Base-by-base conservation (phyloP, 2,797 vertebrate genomes). In the Uromys caudimaculatus region DNA sequence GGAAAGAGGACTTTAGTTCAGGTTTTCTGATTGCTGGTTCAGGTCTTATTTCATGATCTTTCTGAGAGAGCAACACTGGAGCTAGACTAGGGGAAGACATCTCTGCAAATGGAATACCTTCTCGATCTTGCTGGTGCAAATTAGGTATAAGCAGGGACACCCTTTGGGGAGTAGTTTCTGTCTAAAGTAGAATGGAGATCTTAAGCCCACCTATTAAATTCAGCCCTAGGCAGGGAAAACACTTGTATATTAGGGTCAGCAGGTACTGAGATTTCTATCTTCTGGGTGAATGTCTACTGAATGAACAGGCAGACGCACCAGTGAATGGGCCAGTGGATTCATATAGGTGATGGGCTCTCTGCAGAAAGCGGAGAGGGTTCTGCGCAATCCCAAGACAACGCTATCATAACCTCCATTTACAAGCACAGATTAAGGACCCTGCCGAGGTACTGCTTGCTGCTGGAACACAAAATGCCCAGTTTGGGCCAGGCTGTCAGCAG, bases 401-500 rank as follows among this genome's bases (percentile, higher is more conserved):
- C 19, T n/a, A 67, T 47, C 23, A 69, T 60, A 41, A 81, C 64
- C 56, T 87, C n/a, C 4, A 2, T 32, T 92, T 52, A 88, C 1
- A 89, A 95, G 76, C 75, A 47, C 23, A 85, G 67, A 83, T 47
- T 1, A 35, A 90, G 60, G 35, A 77, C 27, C 91, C 47, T 93
- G 83, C 79, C 52, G 89, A 60, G 69, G 56, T 6, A 19, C 1
- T 89, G 38, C 62, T 92, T 95, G 86, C 88, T 69, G 24, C 35
- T 96, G 87, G 81, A 95, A 93, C 69, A 90, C 90, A 85, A 90
- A 96, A 91, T 76, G 56, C 38, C 75, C 67, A 50, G 41, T 60
- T 88, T 90, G 81, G 64, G 56, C 67, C 89, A 69, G 64, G 86
- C 64, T 97, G 71, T 90, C 91, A 97, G 82, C 56, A 95, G 60